phyloP scores from a whole-genome alignment of 1,140 invertebrate species.

The Solenopsis fugax region DNA sequence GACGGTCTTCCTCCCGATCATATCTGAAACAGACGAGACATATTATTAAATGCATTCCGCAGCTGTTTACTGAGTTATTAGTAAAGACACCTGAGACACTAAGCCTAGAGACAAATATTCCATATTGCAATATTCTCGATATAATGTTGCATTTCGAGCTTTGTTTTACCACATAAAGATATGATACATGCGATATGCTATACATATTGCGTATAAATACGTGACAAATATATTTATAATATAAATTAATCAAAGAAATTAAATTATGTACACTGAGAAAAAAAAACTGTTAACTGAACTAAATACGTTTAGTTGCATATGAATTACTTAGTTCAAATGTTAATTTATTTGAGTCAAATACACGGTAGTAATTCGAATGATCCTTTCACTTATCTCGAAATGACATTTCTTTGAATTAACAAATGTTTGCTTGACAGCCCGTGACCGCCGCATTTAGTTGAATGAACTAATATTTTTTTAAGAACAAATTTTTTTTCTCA shows the following conservation, averaged over 20 bases:
- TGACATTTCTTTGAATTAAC: too few relatives aligned
- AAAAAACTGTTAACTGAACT: too few relatives aligned
- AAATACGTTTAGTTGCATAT: too few relatives aligned
- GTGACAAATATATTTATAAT: constrained; percentile 1
- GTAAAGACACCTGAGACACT: constrained; percentile 14
- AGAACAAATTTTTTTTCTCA: too few relatives aligned
- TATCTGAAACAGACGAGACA: constrained; percentile 80
- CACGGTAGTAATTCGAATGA: too few relatives aligned
- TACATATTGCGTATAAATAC: neutral
- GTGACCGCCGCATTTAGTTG: too few relatives aligned
- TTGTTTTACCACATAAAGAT: neutral
- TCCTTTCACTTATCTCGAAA: too few relatives aligned
- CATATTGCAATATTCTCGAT: constrained; percentile 29
- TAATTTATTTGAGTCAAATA: too few relatives aligned
- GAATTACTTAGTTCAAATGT: too few relatives aligned
- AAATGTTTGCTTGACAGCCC: too few relatives aligned
- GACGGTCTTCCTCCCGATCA: constrained; percentile 88
- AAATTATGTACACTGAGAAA: too few relatives aligned
- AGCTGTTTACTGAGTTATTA: constrained; percentile 17
- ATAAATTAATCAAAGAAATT: constrained; percentile 2
- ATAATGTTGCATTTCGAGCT: neutral
- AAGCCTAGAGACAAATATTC: neutral
- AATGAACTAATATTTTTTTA: too few relatives aligned
- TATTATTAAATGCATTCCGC: constrained; percentile 50
- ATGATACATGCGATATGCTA: neutral